phyloP scores from a whole-genome alignment of 2,113 vertebrate genomes.

The Suncus etruscus region DNA sequence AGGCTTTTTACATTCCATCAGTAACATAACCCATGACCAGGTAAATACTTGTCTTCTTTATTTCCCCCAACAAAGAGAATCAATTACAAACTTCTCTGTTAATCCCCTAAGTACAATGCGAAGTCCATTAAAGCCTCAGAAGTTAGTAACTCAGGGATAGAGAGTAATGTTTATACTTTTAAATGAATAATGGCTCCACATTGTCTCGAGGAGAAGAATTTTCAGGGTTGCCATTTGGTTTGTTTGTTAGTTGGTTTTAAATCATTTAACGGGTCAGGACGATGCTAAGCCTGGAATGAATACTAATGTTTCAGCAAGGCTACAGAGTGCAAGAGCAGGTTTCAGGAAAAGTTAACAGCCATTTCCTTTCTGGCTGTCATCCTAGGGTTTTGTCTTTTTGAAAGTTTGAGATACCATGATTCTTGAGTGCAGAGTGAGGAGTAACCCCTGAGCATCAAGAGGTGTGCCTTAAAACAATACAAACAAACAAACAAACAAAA shows the following conservation, averaged over 20 bases:
- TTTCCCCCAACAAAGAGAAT: slow-evolving; percentile 81
- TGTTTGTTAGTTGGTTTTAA: slow-evolving; percentile 78
- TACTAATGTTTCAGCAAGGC: slow-evolving; percentile 64
- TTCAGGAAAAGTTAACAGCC: neutral
- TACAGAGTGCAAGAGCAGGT: neutral
- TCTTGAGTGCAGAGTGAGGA: neutral
- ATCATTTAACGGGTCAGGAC: slow-evolving; percentile 73
- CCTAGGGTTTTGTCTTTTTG: neutral
- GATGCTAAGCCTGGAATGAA: slow-evolving; percentile 66
- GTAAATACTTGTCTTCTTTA: slow-evolving; percentile 79
- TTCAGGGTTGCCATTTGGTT: slow-evolving; percentile 73
- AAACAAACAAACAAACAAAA: too few relatives aligned
- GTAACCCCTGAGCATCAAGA: too few relatives aligned
- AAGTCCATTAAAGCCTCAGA: slow-evolving; percentile 80
- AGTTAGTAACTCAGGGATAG: slow-evolving; percentile 79
- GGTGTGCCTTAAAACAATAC: too few relatives aligned
- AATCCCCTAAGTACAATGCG: slow-evolving; percentile 83
- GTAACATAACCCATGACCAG: slow-evolving; percentile 77
- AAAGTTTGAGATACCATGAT: slow-evolving; percentile 34
- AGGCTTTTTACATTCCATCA: slow-evolving; percentile 75
- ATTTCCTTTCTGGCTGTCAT: neutral
- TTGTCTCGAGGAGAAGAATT: slow-evolving; percentile 72
- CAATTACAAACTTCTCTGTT: slow-evolving; percentile 83
- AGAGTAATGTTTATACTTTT: slow-evolving; percentile 77
- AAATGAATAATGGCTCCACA: slow-evolving; percentile 80